Percentiles rank a stretch among this genome's conserved stretches.
phyloP scores from a whole-genome alignment of 2,797 vertebrate species.

The Clamator glandarius region DNA sequence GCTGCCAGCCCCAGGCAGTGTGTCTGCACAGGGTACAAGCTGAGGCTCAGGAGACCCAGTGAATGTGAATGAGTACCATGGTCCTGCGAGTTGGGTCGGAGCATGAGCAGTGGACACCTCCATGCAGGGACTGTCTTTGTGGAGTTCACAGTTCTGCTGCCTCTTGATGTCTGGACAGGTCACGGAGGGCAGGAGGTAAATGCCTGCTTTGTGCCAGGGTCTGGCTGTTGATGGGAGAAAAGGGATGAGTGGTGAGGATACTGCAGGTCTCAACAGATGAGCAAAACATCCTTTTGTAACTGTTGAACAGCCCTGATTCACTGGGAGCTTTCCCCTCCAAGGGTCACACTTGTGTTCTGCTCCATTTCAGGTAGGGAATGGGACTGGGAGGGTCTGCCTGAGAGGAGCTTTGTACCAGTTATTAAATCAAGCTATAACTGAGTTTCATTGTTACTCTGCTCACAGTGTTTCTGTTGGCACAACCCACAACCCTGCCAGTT shows the following conservation, averaged over 20 bases:
- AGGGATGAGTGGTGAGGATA: slow-evolving; percentile 27
- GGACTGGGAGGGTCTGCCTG: slow-evolving; percentile 60
- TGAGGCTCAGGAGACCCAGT: neutral
- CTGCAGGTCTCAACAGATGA: neutral
- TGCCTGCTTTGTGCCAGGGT: neutral
- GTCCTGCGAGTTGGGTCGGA: neutral
- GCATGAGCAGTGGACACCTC: neutral
- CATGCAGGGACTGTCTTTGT: neutral
- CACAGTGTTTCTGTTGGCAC: neutral
- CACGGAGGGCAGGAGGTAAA: neutral
- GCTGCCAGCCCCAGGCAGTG: neutral
- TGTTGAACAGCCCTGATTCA: slow-evolving; percentile 12
- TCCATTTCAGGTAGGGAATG: slow-evolving; percentile 67
- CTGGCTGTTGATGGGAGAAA: slow-evolving; percentile 23
- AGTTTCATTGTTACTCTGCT: slow-evolving; percentile 72
- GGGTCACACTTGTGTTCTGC: slow-evolving; percentile 40
- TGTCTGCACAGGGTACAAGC: neutral
- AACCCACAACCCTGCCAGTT: accelerated
- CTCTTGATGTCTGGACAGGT: neutral
- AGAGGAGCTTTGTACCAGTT: slow-evolving; percentile 75
- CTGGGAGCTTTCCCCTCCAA: slow-evolving; percentile 37
- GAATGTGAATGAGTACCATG: neutral
- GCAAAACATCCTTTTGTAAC: neutral
- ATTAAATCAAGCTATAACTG: slow-evolving; percentile 80
- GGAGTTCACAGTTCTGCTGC: neutral